Evolutionary conservation across 2,797 vertebrate genomes (phyloP).

Genomic region (Enteromius afrohamiltoni): DNA sequence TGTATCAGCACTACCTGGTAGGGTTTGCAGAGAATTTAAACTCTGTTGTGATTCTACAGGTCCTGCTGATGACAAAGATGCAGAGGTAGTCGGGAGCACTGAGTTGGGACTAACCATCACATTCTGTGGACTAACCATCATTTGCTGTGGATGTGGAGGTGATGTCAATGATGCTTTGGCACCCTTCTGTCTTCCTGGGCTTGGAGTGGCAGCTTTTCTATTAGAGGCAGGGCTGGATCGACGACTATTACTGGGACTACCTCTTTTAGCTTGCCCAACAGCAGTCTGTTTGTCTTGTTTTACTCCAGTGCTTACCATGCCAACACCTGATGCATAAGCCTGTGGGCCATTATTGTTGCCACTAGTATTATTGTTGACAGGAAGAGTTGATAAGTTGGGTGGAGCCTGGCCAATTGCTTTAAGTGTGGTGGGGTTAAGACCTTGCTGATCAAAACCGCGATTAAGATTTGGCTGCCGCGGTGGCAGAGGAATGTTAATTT

Average conservation of each 20-base stretch:
- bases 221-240: conserved; percentile 94
- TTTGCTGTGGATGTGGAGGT: conserved; percentile 80
- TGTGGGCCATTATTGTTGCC: conserved; percentile 78
- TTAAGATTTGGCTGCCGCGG: conserved; percentile 90
- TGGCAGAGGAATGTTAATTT: conserved; percentile 98
- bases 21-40: conserved; percentile 77
- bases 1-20: conserved; percentile 76
- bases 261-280: conserved; percentile 85
- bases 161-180: conserved; percentile 84
- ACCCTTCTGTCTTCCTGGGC: conserved; percentile 93
- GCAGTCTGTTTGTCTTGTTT: conserved; percentile 90
- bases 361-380: conserved; percentile 78
- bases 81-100: conserved; percentile 74
- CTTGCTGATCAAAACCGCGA: conserved; percentile 97
- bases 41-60: conserved; percentile 75
- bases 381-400: conserved; percentile 79
- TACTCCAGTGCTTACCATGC: conserved; percentile 76
- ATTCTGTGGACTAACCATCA: conserved; percentile 84
- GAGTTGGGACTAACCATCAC: conserved; percentile 82
- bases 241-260: conserved; percentile 94
- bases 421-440: conserved; percentile 97
- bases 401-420: conserved; percentile 99
- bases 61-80: conserved; percentile 75
- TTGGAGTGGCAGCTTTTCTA: conserved; percentile 94
- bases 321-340: conserved; percentile 78